Evolutionary conservation across 2,113 vertebrate genomes (phyloP), one percentile per base, ranked within the genome.

Genomic region (Synodontis membranacea): DNA sequence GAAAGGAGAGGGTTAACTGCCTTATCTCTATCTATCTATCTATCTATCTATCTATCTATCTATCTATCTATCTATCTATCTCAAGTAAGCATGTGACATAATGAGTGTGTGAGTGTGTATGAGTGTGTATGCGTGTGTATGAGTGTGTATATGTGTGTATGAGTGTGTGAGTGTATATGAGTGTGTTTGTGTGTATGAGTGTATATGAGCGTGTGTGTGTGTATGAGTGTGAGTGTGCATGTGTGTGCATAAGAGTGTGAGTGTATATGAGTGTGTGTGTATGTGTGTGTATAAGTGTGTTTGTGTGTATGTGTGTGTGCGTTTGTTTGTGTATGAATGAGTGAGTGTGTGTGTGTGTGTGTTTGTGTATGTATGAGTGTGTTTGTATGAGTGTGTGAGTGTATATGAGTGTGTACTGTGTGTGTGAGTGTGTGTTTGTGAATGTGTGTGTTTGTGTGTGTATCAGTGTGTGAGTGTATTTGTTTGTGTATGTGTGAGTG

Each of bases 391-490:
- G n/a, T n/a, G n/a, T n/a, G n/a, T n/a, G n/a, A n/a, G n/a, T n/a
- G n/a, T n/a, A n/a, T n/a, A n/a, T n/a, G n/a, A n/a, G n/a, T 46
- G 9, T 1, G 12, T 8, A 2, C 4, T 0, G 31, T 42, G 39
- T 11, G 25, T 62, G 60, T 28, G 64, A 15, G 44, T 75, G 28
- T 75, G 72, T n/a, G n/a, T n/a, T n/a, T n/a, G 25, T 75, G 72
- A n/a, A 5, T 48, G 72, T 46, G 9, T 1, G 12, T n/a, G n/a
- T n/a, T n/a, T n/a, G n/a, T n/a, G n/a, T n/a, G n/a, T n/a, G n/a
- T n/a, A n/a, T n/a, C n/a, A n/a, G 60, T 11, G 25, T 62, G 60
- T 28, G 64, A 15, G 44, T 75, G 28, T 75, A 44, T n/a, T 11
- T 75, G 72, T 48, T 5, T 48, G 72, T 46, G 9, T 1, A 28